phyloP scores from a whole-genome alignment of 1,140 invertebrate species.

The Piezodorus guildinii region DNA sequence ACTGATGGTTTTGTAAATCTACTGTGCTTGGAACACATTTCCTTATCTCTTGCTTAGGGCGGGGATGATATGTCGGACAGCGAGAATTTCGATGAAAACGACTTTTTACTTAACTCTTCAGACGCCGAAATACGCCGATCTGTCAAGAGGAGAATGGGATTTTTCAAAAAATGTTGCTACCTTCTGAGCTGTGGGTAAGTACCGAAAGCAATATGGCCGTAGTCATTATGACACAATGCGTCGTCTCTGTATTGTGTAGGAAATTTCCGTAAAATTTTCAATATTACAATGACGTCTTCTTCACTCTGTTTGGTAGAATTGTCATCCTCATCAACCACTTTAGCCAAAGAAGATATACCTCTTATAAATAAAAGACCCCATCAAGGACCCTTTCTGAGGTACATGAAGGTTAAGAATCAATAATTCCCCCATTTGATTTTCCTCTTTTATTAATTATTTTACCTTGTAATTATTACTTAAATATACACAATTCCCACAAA shows the following conservation, averaged over 20 bases:
- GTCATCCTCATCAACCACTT: slow-evolving; percentile 31
- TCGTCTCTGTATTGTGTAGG: not conserved
- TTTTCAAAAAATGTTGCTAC: slow-evolving; percentile 12
- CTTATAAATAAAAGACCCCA: slow-evolving; percentile 45
- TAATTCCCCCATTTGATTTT: slow-evolving; percentile 17
- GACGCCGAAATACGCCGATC: slow-evolving; percentile 3
- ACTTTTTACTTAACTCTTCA: slow-evolving; percentile 13
- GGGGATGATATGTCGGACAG: slow-evolving; percentile 15
- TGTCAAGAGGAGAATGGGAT: slow-evolving; percentile 10
- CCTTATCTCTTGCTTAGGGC: slow-evolving; percentile 14
- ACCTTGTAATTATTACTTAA: slow-evolving; percentile 9
- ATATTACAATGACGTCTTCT: slow-evolving; percentile 24
- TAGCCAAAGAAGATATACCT: slow-evolving; percentile 48
- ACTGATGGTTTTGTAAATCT: not conserved
- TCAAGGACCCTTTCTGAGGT: slow-evolving; percentile 42
- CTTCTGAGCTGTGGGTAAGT: slow-evolving; percentile 12
- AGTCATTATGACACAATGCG: slow-evolving; percentile 12
- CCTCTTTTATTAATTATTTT: slow-evolving; percentile 4
- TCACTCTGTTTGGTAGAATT: slow-evolving; percentile 31
- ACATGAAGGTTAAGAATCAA: slow-evolving; percentile 30
- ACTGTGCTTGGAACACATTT: not conserved
- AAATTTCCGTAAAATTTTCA: not conserved
- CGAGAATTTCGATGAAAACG: slow-evolving; percentile 16
- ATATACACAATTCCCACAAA: not conserved
- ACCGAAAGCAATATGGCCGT: slow-evolving; percentile 13